Conservation (phyloP, 2,888 invertebrate genomes). For the Lithosia quadra region DNA sequence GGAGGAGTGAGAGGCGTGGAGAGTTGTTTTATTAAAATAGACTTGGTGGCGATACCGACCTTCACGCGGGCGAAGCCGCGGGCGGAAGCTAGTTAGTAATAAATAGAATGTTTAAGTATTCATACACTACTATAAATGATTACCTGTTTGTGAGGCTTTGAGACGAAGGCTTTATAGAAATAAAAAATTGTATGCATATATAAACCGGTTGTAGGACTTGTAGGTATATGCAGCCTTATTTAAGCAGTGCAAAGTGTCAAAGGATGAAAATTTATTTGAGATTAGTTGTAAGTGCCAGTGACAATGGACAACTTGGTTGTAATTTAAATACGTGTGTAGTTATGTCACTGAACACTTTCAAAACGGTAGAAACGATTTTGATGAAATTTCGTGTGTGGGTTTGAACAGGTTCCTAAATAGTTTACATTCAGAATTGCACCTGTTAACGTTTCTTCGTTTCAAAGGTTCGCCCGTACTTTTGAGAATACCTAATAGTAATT, state of each 20-base stretch:
- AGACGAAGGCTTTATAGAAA: slow-evolving; percentile 52
- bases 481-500: too few relatives aligned
- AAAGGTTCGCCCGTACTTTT: too few relatives aligned
- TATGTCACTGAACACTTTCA: slow-evolving; percentile 1
- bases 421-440: not conserved
- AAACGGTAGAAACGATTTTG: not conserved
- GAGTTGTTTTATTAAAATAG: too few relatives aligned
- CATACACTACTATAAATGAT: slow-evolving; percentile 63
- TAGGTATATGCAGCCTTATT: slow-evolving; percentile 45
- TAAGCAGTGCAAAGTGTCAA: slow-evolving; percentile 45
- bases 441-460: too few relatives aligned
- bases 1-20: too few relatives aligned
- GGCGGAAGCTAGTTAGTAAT: too few relatives aligned
- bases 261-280: slow-evolving; percentile 47
- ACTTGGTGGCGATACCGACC: too few relatives aligned
- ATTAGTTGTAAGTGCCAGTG: slow-evolving; percentile 30
- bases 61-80: too few relatives aligned
- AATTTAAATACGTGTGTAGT: not conserved
- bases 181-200: slow-evolving; percentile 60
- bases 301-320: slow-evolving; percentile 17
- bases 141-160: slow-evolving; percentile 56
- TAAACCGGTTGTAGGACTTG: slow-evolving; percentile 55
- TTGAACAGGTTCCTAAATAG: not conserved
- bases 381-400: not conserved
- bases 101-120: slow-evolving; percentile 66